Evolutionary conservation across 2,113 vertebrate genomes (phyloP).

Genomic region (Vombatus ursinus): DNA sequence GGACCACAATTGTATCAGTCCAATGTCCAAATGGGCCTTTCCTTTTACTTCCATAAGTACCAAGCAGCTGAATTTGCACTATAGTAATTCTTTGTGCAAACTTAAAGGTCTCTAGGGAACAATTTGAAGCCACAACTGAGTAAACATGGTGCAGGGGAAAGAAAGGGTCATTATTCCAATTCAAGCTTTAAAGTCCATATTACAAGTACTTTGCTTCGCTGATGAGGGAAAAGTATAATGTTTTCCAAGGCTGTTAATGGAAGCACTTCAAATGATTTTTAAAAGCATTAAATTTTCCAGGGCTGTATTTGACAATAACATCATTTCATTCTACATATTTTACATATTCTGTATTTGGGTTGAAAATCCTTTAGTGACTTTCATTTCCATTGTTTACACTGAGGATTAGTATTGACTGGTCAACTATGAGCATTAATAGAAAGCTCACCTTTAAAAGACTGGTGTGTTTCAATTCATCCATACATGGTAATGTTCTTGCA

Average conservation of each 20-base stretch:
- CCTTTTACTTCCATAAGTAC: not conserved
- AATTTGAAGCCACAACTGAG: constrained; percentile 19
- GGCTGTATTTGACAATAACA: not conserved
- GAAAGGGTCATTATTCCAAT: constrained; percentile 26
- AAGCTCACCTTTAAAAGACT: constrained; percentile 7
- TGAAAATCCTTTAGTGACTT: not conserved
- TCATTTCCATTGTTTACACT: not conserved
- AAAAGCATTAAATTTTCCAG: constrained; percentile 16
- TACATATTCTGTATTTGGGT: not conserved
- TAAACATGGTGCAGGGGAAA: not conserved
- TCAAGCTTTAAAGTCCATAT: not conserved
- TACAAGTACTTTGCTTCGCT: constrained; percentile 4
- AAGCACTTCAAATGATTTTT: constrained; percentile 50
- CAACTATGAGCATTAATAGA: not conserved
- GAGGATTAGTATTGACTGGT: not conserved
- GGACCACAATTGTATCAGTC: not conserved
- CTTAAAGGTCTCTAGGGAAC: not conserved
- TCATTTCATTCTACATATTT: not conserved
- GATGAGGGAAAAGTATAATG: not conserved
- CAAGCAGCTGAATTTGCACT: not conserved
- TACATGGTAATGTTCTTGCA: not conserved
- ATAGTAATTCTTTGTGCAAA: not conserved
- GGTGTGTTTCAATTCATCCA: not conserved
- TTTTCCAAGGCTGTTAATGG: constrained; percentile 14
- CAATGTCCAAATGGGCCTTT: not conserved